These are phyloP conservation scores for Zaprionus vittiger DNA, from an alignment of 1,140 invertebrate species.

Conservation along the genomic window DNA sequence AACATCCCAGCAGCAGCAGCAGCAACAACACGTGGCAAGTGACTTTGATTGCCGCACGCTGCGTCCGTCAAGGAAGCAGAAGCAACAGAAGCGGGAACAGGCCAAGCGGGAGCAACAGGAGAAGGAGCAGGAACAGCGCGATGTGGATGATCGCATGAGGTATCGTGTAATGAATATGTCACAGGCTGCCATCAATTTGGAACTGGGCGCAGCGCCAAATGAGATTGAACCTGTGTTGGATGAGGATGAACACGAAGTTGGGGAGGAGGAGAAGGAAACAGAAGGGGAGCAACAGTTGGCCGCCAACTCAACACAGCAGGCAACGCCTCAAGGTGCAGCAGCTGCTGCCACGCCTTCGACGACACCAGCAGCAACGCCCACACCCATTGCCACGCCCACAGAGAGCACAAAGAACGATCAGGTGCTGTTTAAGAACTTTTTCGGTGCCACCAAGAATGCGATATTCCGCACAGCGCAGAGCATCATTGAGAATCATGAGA, in stretches of 20 bases:
- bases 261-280: not conserved
- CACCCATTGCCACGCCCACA: slow-evolving; percentile 63
- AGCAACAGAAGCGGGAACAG: slow-evolving; percentile 52
- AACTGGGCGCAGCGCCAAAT: slow-evolving; percentile 47
- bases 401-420: slow-evolving; percentile 75
- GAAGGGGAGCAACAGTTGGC: not conserved
- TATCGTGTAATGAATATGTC: slow-evolving; percentile 84
- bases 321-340: not conserved
- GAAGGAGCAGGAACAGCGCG: slow-evolving; percentile 17
- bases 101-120: slow-evolving; percentile 28
- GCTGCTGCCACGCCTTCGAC: slow-evolving; percentile 42
- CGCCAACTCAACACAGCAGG: slow-evolving; percentile 11
- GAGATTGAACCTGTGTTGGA: slow-evolving; percentile 47
- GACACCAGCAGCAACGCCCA: slow-evolving; percentile 44
- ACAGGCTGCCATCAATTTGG: slow-evolving; percentile 70
- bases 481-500: slow-evolving; percentile 84
- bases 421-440: slow-evolving; percentile 83
- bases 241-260: slow-evolving; percentile 14
- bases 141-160: slow-evolving; percentile 58
- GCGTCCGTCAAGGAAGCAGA: slow-evolving; percentile 74
- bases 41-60: slow-evolving; percentile 73
- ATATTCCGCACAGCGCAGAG: slow-evolving; percentile 84
- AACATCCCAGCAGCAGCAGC: not conserved
- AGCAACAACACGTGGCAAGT: slow-evolving; percentile 17
- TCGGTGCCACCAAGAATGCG: slow-evolving; percentile 83